A percentile compares a stretch with the other conserved stretches of the same genome.
Conservation (phyloP, 2,113 vertebrate genomes). For the Bagarius yarrelli region DNA sequence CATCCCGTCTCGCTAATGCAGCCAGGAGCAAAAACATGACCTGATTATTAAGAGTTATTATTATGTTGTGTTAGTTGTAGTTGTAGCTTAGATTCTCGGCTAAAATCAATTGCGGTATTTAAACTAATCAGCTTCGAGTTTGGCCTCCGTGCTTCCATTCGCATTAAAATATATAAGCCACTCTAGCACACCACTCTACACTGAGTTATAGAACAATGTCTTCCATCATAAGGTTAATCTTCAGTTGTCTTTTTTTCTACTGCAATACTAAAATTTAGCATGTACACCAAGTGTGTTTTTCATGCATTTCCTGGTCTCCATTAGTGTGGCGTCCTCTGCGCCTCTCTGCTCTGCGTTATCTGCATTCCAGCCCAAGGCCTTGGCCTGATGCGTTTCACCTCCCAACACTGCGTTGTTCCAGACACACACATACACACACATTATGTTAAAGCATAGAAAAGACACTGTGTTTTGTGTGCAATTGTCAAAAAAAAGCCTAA, state of each 20-base stretch:
- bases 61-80: not conserved
- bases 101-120: not conserved
- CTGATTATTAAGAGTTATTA: not conserved
- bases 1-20: not conserved
- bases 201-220: not conserved
- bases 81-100: not conserved
- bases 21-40: not conserved
- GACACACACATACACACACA: slow-evolving; percentile 10
- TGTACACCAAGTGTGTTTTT: not conserved
- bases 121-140: not conserved
- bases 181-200: not conserved
- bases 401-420: slow-evolving; percentile 31
- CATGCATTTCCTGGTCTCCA: slow-evolving; percentile 1
- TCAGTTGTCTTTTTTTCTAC: not conserved
- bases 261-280: not conserved
- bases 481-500: slow-evolving; percentile 10
- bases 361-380: slow-evolving; percentile 57
- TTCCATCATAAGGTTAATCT: not conserved
- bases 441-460: slow-evolving; percentile 1
- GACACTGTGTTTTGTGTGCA: slow-evolving; percentile 2
- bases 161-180: not conserved
- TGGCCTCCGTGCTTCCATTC: not conserved
- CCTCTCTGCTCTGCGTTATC: slow-evolving; percentile 46
- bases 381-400: slow-evolving; percentile 16
- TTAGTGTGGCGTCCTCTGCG: slow-evolving; percentile 7